These are phyloP conservation scores for Lutjanus campechanus DNA, from an alignment of 2,797 vertebrate genomes.

Conservation along the genomic window DNA sequence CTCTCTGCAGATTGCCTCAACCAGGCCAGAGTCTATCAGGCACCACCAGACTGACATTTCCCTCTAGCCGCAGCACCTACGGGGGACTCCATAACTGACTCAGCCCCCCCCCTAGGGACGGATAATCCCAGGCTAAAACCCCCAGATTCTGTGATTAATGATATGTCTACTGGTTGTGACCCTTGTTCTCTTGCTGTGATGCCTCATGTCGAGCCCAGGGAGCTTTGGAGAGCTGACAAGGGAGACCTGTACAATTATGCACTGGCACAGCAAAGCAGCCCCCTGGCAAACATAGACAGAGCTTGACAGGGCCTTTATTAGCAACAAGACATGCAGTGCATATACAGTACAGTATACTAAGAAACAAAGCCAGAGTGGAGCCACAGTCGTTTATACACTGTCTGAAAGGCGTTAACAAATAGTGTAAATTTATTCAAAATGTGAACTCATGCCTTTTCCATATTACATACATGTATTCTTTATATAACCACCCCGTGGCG, in stretches of 20 bases:
- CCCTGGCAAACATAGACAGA: constrained; percentile 67
- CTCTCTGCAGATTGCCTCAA: constrained; percentile 70
- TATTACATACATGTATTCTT: constrained; percentile 29
- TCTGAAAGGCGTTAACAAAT: not conserved
- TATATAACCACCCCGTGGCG: not conserved
- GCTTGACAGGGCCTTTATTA: constrained; percentile 74
- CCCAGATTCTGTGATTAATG: constrained; percentile 82
- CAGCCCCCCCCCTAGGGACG: constrained; percentile 58
- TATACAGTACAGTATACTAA: constrained; percentile 46
- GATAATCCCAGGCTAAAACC: constrained; percentile 80
- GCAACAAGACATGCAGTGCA: constrained; percentile 49
- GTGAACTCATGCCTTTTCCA: constrained; percentile 19
- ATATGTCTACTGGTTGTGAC: constrained; percentile 76
- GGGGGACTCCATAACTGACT: constrained; percentile 63
- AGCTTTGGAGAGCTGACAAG: constrained; percentile 70
- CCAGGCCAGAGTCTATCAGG: constrained; percentile 75
- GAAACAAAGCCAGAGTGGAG: constrained; percentile 46
- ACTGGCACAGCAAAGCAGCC: constrained; percentile 70
- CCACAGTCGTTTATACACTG: constrained; percentile 10
- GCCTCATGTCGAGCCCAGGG: constrained; percentile 63
- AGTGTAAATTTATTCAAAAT: constrained; percentile 33
- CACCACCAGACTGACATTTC: constrained; percentile 73
- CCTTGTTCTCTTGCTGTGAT: constrained; percentile 76
- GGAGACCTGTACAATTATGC: constrained; percentile 77
- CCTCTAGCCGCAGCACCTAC: constrained; percentile 66